Evolutionary conservation across 2,797 vertebrate genomes (phyloP).

Genomic region (Melanotaenia maccullochi): DNA sequence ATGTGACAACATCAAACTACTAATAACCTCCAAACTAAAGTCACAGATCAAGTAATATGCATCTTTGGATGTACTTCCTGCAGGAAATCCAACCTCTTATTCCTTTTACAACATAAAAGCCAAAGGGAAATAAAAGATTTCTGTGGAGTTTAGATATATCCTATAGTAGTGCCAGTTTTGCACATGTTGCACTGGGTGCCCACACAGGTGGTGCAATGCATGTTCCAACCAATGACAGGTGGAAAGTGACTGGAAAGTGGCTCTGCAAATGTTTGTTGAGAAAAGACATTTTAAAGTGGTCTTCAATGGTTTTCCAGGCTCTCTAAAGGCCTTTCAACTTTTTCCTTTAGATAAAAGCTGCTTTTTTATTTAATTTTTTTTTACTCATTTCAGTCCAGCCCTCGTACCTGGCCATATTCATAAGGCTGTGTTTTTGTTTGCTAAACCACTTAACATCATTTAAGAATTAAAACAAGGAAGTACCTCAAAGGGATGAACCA

Average conservation of each 20-base stretch:
- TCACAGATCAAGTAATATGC: neutral
- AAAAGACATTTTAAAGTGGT: neutral
- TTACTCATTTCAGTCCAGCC: neutral
- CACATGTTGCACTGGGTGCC: neutral
- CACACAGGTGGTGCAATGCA: neutral
- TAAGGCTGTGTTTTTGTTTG: neutral
- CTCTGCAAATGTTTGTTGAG: neutral
- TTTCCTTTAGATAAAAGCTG: neutral
- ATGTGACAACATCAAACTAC: neutral
- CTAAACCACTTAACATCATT: neutral
- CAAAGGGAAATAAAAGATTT: neutral
- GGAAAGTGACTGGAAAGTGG: too few relatives aligned
- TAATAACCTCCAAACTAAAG: neutral
- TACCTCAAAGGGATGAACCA: neutral
- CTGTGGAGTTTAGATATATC: neutral
- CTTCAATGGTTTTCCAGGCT: neutral
- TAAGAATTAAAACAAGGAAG: neutral
- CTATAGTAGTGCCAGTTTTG: neutral
- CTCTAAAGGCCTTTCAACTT: neutral
- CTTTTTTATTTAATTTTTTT: neutral
- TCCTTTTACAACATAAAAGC: slow-evolving; percentile 36
- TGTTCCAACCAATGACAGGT: neutral
- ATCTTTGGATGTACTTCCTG: neutral
- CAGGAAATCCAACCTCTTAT: neutral
- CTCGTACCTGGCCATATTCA: neutral